Evolutionary conservation across 2,888 invertebrate genomes (phyloP).

Genomic region (Zaprionus lineosus): DNA sequence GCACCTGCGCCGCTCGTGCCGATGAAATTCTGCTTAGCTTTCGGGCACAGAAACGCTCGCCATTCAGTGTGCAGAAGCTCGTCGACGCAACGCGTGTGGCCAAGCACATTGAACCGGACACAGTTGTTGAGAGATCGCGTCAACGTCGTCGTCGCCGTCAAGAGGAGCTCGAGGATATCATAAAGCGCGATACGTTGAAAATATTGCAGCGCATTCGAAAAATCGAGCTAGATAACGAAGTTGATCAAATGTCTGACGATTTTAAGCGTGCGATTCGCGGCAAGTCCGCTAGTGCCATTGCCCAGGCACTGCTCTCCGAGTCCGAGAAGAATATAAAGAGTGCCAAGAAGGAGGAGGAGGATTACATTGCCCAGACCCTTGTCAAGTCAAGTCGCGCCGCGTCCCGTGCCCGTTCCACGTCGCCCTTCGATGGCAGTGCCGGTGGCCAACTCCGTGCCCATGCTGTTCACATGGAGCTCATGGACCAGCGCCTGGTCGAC

Average conservation of each 20-base stretch:
- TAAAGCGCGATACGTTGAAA: conserved; percentile 83
- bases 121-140: conserved; percentile 82
- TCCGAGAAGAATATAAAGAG: conserved; percentile 83
- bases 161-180: conserved; percentile 85
- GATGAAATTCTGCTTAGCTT: conserved; percentile 85
- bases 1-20: conserved; percentile 87
- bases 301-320: conserved; percentile 86
- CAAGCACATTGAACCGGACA: conserved; percentile 83
- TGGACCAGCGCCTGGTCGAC: conserved; percentile 82
- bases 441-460: conserved; percentile 70
- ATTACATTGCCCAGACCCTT: conserved; percentile 76
- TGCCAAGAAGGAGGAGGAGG: conserved; percentile 78
- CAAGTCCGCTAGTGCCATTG: conserved; percentile 90
- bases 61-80: conserved; percentile 84
- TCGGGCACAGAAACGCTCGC: conserved; percentile 82
- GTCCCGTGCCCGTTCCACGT: conserved; percentile 77
- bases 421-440: conserved; percentile 52
- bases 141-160: conserved; percentile 83
- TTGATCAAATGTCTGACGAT: conserved; percentile 83
- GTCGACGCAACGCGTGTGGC: conserved; percentile 84
- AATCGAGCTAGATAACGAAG: conserved; percentile 84
- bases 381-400: conserved; percentile 78
- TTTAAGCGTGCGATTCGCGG: conserved; percentile 85
- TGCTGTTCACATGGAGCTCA: conserved; percentile 80
- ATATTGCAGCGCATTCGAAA: conserved; percentile 79